Evolutionary conservation across 92 coral and sea anemone genomes (phyloP).

Genomic region (Porites evermanni): DNA sequence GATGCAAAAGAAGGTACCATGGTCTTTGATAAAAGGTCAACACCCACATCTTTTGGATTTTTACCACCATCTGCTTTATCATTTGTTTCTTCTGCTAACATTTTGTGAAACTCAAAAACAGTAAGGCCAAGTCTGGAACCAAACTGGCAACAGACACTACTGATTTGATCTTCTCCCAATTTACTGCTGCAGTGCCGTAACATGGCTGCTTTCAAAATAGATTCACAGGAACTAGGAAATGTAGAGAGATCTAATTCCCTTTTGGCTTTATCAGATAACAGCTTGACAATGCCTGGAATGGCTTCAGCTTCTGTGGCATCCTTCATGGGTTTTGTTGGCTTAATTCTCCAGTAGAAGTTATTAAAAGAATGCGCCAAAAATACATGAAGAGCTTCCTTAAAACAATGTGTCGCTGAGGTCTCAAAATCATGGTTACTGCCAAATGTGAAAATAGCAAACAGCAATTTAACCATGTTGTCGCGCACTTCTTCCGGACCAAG

Average conservation of each 20-base stretch:
- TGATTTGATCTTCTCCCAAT: constrained; percentile 18
- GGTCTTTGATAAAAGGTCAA: constrained; percentile 45
- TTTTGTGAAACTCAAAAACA: constrained; percentile 8
- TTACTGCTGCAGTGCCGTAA: constrained; percentile 26
- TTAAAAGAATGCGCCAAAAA: constrained; percentile 64
- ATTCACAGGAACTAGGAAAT: constrained; percentile 14
- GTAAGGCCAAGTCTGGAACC: constrained; percentile 5
- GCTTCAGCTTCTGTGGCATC: constrained; percentile 22
- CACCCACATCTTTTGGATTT: constrained; percentile 17
- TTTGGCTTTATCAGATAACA: constrained; percentile 17
- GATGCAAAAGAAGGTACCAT: constrained; percentile 46
- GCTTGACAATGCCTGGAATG: constrained; percentile 35
- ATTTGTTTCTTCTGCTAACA: constrained; percentile 1
- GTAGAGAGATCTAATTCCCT: constrained; percentile 7
- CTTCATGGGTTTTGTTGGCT: constrained; percentile 49
- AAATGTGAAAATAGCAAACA: constrained; percentile 36
- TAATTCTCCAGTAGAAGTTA: constrained; percentile 61
- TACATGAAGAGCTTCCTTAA: constrained; percentile 45
- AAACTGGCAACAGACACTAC: constrained; percentile 6
- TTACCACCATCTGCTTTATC: constrained; percentile 3
- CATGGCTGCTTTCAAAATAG: constrained; percentile 11
- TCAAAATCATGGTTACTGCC: constrained; percentile 55
- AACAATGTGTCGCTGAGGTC: constrained; percentile 37
- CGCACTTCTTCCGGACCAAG: constrained; percentile 53
- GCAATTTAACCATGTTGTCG: constrained; percentile 37